A percentile compares a stretch with the other conserved stretches of the same genome.
phyloP scores from a whole-genome alignment of 92 coral and sea anemone genomes.

The Diadumene lineata region DNA sequence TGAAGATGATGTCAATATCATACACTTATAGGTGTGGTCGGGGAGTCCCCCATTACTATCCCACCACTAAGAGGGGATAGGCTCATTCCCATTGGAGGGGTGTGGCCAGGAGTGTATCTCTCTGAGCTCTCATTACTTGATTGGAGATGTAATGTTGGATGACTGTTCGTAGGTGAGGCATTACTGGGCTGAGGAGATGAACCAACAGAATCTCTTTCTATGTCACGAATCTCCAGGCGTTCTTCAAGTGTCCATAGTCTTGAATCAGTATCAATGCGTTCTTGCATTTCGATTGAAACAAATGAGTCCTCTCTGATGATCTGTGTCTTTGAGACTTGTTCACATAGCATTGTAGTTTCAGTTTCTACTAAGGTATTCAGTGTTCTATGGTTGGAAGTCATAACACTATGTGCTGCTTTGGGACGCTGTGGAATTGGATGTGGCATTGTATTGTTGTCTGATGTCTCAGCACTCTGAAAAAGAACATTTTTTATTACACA shows the following conservation, averaged over 20 bases:
- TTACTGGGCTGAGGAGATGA: background rate
- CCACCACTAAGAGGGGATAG: conserved; percentile 18
- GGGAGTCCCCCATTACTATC: conserved; percentile 31
- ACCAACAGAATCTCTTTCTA: conserved; percentile 14
- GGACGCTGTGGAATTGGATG: conserved; percentile 46
- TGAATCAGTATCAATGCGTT: background rate
- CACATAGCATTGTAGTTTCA: background rate
- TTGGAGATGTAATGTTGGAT: conserved; percentile 1
- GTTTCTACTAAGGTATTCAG: background rate
- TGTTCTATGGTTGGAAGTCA: conserved; percentile 5
- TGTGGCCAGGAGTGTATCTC: conserved; percentile 24
- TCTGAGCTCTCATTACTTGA: background rate
- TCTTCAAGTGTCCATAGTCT: background rate
- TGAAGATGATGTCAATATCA: too few species aligned
- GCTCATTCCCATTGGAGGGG: conserved; percentile 25
- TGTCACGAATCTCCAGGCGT: conserved; percentile 22
- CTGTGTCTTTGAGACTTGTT: background rate
- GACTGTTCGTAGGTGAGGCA: background rate
- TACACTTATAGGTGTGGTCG: conserved; percentile 30
- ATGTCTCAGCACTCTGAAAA: background rate
- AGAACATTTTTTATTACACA: too few species aligned
- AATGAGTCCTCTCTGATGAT: background rate
- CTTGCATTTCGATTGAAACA: conserved; percentile 24
- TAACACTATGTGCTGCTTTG: conserved; percentile 9
- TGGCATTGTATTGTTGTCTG: background rate